A percentile compares a stretch with the other conserved stretches of the same genome.
phyloP scores from a whole-genome alignment of 1,140 invertebrate genomes.

The Spodoptera litura region DNA sequence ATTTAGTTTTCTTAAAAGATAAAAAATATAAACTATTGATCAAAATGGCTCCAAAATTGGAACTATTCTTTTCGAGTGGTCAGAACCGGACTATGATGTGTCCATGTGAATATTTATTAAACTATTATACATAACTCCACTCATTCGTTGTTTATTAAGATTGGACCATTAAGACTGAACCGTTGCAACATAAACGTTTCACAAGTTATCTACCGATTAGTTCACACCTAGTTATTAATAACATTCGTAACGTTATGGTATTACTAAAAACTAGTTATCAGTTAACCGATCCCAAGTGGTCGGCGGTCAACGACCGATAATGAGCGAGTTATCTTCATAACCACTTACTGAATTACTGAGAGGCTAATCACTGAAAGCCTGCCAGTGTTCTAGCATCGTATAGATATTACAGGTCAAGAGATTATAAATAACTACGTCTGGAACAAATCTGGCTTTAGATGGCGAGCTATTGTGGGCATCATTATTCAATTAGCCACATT shows the following conservation, averaged over 20 bases:
- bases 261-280: constrained; percentile 33
- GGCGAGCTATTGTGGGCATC: background rate
- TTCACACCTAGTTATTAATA: constrained; percentile 22
- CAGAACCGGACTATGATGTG: background rate
- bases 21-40: background rate
- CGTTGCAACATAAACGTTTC: constrained; percentile 31
- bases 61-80: background rate
- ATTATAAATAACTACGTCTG: constrained; percentile 9
- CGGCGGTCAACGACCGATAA: constrained; percentile 67
- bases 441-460: constrained; percentile 1
- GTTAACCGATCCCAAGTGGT: constrained; percentile 26
- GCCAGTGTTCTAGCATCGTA: constrained; percentile 6
- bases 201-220: constrained; percentile 34
- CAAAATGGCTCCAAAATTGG: background rate
- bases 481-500: constrained; percentile 4
- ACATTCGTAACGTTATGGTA: constrained; percentile 14
- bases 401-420: constrained; percentile 25
- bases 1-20: background rate
- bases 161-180: constrained; percentile 1
- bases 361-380: constrained; percentile 39
- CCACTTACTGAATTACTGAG: constrained; percentile 48
- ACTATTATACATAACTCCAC: constrained; percentile 10
- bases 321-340: constrained; percentile 57
- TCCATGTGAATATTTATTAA: constrained; percentile 16
- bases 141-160: background rate